A percentile compares a stretch with the other conserved stretches of the same genome.
Evolutionary conservation across 2,888 invertebrate species (phyloP).

Genomic region (Stramonita haemastoma): DNA sequence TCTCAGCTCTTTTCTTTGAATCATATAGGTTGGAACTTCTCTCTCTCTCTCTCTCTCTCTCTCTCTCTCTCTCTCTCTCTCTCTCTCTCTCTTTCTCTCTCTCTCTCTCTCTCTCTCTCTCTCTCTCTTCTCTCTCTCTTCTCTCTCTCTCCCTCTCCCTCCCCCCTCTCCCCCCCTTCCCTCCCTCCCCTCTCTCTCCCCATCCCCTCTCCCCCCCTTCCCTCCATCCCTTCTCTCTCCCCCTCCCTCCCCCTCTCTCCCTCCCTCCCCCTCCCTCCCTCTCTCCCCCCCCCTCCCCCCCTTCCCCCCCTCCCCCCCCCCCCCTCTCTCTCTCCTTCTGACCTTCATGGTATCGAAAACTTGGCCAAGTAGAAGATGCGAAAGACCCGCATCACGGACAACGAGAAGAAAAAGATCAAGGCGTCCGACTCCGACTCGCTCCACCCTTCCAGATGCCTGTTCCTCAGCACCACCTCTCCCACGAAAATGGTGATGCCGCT

Average conservation of each 20-base stretch:
- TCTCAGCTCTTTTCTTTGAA: no score
- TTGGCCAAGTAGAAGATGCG: slow-evolving; percentile 25
- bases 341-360: slow-evolving; percentile 25
- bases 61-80: no score
- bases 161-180: background rate
- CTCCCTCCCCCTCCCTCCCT: background rate
- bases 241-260: background rate
- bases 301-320: no score
- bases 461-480: background rate
- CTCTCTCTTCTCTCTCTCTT: background rate
- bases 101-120: slow-evolving; percentile 12
- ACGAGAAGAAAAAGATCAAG: slow-evolving; percentile 18
- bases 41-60: no score
- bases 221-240: background rate
- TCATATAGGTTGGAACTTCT: no score
- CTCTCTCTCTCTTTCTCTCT: no score
- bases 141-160: background rate
- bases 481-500: slow-evolving; percentile 36
- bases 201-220: background rate
- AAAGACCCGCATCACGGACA: slow-evolving; percentile 9
- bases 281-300: background rate
- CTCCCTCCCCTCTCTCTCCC: background rate
- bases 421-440: background rate
- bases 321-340: background rate
- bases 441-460: background rate